Conservation (phyloP, 2,888 invertebrate genomes). For the Operophtera brumata region DNA sequence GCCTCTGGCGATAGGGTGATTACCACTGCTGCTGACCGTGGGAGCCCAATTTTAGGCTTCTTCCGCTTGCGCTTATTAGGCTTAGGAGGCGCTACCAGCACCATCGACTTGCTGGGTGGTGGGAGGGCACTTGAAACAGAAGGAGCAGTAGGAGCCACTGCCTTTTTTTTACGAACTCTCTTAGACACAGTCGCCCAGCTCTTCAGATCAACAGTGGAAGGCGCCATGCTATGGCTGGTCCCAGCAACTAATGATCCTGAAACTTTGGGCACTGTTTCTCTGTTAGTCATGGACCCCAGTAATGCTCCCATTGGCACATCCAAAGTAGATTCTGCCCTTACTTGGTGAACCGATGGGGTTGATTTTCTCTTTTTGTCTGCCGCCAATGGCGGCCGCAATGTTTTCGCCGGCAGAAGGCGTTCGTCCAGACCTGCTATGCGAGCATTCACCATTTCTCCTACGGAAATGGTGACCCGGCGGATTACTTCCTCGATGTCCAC, state of each 20-base stretch:
- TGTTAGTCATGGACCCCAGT: too few relatives aligned
- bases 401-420: neutral
- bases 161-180: too few relatives aligned
- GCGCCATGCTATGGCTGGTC: neutral
- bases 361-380: neutral
- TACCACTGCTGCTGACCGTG: constrained; percentile 20
- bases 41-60: constrained; percentile 1
- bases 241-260: too few relatives aligned
- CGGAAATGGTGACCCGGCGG: neutral
- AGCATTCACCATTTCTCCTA: neutral
- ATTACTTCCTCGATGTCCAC: neutral
- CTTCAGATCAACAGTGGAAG: neutral
- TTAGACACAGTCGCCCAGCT: neutral
- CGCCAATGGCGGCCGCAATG: neutral
- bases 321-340: too few relatives aligned
- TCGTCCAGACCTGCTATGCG: neutral
- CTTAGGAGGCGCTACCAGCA: neutral
- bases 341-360: too few relatives aligned
- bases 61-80: too few relatives aligned
- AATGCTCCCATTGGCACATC: too few relatives aligned
- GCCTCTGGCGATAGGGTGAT: constrained; percentile 22
- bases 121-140: neutral
- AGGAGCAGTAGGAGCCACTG: neutral
- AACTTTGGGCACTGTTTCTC: too few relatives aligned
- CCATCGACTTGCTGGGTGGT: too few relatives aligned